phyloP scores from a whole-genome alignment of 1,140 invertebrate genomes.

The silkworm (Bombyx mori) region ASM3026992v2 NC_085124.1:4942501-4943000 shows the following conservation, averaged over 20 bases:
- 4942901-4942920: conserved; percentile 68
- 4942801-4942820: conserved; percentile 65
- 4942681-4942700: conserved; percentile 65
- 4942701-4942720: conserved; percentile 52
- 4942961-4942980: conserved; percentile 40
- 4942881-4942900: conserved; percentile 67
- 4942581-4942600: conserved; percentile 48
- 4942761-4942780: conserved; percentile 26
- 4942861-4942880: conserved; percentile 68
- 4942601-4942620: conserved; percentile 58
- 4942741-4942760: conserved; percentile 13
- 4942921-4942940: conserved; percentile 68
- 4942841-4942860: conserved; percentile 57
- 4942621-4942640: conserved; percentile 58
- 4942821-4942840: conserved; percentile 44
- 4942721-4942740: conserved; percentile 15
- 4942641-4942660: conserved; percentile 63
- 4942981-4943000: conserved; percentile 55
- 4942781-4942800: conserved; percentile 39
- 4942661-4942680: conserved; percentile 65
- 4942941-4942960: conserved; percentile 59
- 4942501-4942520: background rate
- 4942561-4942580: conserved; percentile 52
- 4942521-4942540: conserved; percentile 12
- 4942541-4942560: conserved; percentile 36